phyloP scores from a whole-genome alignment of 2,888 invertebrate genomes.

The Limnephilus lunatus region DNA sequence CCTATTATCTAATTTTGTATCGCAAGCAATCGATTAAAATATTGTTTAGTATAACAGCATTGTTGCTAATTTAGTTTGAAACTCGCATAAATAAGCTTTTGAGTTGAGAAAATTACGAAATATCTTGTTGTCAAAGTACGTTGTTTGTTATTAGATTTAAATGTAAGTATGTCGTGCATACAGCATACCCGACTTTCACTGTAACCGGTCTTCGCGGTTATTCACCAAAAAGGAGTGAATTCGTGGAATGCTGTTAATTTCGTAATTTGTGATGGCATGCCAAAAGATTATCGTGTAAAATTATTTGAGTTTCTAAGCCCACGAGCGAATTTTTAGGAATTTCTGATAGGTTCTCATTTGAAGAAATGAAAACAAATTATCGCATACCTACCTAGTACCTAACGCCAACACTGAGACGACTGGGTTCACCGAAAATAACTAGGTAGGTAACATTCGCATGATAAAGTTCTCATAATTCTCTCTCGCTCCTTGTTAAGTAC shows the following conservation, averaged over 20 bases:
- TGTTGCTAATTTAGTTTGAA: neutral
- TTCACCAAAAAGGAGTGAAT: neutral
- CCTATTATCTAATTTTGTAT: neutral
- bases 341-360: neutral
- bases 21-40: neutral
- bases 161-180: neutral
- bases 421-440: neutral
- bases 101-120: neutral
- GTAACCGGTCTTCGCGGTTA: slow-evolving; percentile 2
- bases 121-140: neutral
- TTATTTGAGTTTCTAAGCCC: neutral
- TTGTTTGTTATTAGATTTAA: neutral
- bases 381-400: neutral
- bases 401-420: neutral
- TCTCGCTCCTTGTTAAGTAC: neutral
- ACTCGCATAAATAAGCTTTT: neutral
- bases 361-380: neutral
- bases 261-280: neutral
- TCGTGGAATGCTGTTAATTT: neutral
- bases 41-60: neutral
- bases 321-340: too few relatives aligned
- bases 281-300: slow-evolving; percentile 2
- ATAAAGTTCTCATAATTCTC: neutral
- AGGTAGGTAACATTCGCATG: neutral
- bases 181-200: neutral